A percentile compares a stretch with the other conserved stretches of the same genome.
These are phyloP conservation scores for Scalopus aquaticus DNA, from an alignment of 2,113 vertebrate species.

Conservation along the genomic window DNA sequence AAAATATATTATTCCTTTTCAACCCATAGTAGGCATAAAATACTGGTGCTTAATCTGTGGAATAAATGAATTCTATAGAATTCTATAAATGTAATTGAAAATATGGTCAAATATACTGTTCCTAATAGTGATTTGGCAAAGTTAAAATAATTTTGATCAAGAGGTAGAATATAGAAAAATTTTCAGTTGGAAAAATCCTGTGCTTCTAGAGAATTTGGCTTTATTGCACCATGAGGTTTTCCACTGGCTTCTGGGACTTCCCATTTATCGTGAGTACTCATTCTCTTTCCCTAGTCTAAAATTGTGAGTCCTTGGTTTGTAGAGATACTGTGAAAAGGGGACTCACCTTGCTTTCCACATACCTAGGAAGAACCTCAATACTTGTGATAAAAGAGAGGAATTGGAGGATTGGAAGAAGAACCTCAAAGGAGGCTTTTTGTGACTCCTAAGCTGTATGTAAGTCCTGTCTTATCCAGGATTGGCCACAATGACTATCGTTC, in stretches of 20 bases:
- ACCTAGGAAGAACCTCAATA: background rate
- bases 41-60: background rate
- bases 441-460: background rate
- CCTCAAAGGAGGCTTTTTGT: background rate
- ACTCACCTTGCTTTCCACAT: background rate
- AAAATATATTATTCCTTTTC: background rate
- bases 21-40: background rate
- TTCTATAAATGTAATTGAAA: background rate
- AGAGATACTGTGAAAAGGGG: background rate
- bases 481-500: background rate
- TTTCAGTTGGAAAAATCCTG: background rate
- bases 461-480: background rate
- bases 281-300: background rate
- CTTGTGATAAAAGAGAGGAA: background rate
- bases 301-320: background rate
- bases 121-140: background rate
- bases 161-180: background rate
- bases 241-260: background rate
- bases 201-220: background rate
- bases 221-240: background rate
- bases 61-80: slow-evolving; percentile 30
- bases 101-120: background rate
- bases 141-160: slow-evolving; percentile 13
- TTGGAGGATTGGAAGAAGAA: background rate
- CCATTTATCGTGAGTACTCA: background rate